Evolutionary conservation across 2,888 invertebrate species (phyloP), one percentile per base, ranked within the genome.

Genomic region (Nymphalis polychloros): DNA sequence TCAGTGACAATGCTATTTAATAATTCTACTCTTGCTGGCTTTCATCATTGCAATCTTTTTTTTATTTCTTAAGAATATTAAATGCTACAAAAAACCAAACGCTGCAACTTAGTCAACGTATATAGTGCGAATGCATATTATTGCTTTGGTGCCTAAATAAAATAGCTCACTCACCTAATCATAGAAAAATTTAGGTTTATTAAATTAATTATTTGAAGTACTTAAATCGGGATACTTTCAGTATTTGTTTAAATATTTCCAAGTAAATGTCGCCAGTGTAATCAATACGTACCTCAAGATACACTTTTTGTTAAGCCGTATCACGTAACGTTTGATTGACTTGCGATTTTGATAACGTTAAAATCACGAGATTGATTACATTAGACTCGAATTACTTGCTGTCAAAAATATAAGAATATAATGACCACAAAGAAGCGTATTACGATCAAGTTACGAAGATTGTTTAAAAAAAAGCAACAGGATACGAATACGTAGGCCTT

Each of bases 311-410:
- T 52, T 55, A 17, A 55, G 48, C 55, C n/a, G 47, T 59, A 63
- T 66, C 63, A 66, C 65, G 63, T 68, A 71, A 63, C 63, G 55
- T 66, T 68, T 68, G 63, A 68, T 68, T 64, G 71, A 68, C 55
- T 68, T 65, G 50, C 63, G 60, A 68, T 71, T 68, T 71, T 70
- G 62, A 62, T 63, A 63, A 67, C 59, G 62, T 57, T 59, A 59
- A 68, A 63, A 41, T 57, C 57, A 41, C 20, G 59, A 49, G 68
- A 68, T 71, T 55, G 61, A 64, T 70, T 70, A 64, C 70, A 67
- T 50, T 62, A 23, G 50, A 50, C 52, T 70, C 64, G 13, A 20
- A 62, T 71, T 71, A 68, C 71, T 49, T 20, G 52, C 63, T 68
- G 68, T 66, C 71, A 62, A 57, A 68, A 65, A 23, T 63, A 68